Percentiles rank a stretch among this genome's conserved stretches.
Evolutionary conservation across 2,113 vertebrate species (phyloP).

Genomic region (Carlito syrichta): DNA sequence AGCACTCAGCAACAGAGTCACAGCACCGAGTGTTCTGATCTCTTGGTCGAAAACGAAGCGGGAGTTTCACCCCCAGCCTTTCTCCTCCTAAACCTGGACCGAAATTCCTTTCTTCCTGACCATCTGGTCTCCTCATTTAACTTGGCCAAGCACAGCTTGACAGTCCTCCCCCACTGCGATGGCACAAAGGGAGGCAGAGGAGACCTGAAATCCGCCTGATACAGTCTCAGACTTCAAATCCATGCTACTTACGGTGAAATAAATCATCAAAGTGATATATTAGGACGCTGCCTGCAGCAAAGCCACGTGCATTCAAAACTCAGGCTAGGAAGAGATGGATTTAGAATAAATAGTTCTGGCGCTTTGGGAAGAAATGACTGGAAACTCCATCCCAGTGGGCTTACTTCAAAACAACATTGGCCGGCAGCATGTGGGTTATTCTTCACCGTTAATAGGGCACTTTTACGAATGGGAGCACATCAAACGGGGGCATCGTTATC

Average conservation of each 20-base stretch:
- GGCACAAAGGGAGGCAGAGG: conserved; percentile 53
- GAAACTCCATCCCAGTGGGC: conserved; percentile 2
- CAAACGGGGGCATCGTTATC: neutral
- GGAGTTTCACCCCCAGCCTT: conserved; percentile 17
- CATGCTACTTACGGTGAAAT: conserved; percentile 52
- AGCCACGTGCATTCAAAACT: conserved; percentile 18
- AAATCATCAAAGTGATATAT: conserved; percentile 62
- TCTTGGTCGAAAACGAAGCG: conserved; percentile 36
- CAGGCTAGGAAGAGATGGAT: conserved; percentile 41
- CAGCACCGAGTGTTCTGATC: neutral
- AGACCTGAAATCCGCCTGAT: conserved; percentile 18
- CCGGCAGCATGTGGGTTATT: neutral
- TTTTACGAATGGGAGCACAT: neutral
- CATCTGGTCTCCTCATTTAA: conserved; percentile 73
- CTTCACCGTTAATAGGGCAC: neutral
- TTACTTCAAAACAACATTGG: neutral
- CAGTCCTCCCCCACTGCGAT: conserved; percentile 20
- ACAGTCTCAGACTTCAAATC: conserved; percentile 46
- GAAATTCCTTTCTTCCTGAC: conserved; percentile 58
- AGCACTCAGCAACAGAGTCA: neutral
- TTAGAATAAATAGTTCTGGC: neutral
- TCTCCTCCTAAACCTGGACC: conserved; percentile 39
- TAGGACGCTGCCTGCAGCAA: neutral
- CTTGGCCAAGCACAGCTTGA: conserved; percentile 63
- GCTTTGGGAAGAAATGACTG: conserved; percentile 37